phyloP scores from a whole-genome alignment of 2,113 vertebrate genomes.

The Climacteris rufus region DNA sequence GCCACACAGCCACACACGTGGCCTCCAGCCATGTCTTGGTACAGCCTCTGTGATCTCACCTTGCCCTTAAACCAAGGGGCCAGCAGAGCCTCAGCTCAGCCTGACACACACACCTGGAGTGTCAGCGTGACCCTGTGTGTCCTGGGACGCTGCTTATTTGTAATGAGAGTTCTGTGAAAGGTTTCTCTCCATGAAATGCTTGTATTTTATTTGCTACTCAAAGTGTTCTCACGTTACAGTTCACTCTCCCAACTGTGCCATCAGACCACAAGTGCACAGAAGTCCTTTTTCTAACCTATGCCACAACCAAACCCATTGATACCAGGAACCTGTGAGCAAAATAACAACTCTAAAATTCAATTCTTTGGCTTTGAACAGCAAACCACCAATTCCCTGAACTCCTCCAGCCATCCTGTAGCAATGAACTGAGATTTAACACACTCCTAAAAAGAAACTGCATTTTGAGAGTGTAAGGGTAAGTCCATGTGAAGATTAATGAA shows the following conservation, averaged over 20 bases:
- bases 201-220: neutral
- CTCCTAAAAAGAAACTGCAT: neutral
- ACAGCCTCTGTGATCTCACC: neutral
- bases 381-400: neutral
- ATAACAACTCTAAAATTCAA: neutral
- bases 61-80: neutral
- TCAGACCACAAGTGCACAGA: neutral
- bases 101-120: neutral
- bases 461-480: neutral
- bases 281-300: neutral
- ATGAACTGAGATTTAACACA: neutral
- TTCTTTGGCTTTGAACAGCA: neutral
- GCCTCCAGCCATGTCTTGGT: neutral
- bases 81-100: neutral
- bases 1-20: accelerated
- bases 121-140: neutral
- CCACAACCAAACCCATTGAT: neutral
- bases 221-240: neutral
- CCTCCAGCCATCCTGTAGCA: neutral
- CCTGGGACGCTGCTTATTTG: neutral
- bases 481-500: neutral
- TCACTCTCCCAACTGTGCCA: neutral
- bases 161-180: neutral
- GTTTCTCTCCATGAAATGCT: neutral
- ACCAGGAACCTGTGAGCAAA: neutral